Evolutionary conservation across 2,797 vertebrate species (phyloP).

Genomic region (Epinephelus coioides): DNA sequence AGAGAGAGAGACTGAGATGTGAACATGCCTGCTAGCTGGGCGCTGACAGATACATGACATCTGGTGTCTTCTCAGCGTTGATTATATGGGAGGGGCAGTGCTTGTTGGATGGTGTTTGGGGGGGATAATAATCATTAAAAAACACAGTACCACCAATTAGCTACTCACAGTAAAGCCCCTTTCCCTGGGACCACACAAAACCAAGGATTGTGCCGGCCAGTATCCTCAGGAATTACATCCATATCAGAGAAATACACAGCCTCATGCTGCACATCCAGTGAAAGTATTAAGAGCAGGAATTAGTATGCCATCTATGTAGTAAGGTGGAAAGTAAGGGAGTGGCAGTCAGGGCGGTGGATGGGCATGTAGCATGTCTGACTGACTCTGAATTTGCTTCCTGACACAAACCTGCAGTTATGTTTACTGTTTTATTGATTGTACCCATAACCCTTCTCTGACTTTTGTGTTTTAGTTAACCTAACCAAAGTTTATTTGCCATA

Average conservation of each 20-base stretch:
- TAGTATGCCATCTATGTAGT: neutral
- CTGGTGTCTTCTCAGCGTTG: conserved; percentile 21
- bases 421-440: no score
- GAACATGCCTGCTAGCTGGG: conserved; percentile 13
- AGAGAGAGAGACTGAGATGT: neutral
- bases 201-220: neutral
- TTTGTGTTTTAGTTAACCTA: no score
- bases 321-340: neutral
- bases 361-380: no score
- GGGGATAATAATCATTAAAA: conserved; percentile 18
- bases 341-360: no score
- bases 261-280: neutral
- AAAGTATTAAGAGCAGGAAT: neutral
- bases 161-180: neutral
- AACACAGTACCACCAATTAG: neutral
- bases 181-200: neutral
- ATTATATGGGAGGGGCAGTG: conserved; percentile 4
- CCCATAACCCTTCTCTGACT: no score
- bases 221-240: neutral
- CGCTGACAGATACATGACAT: conserved; percentile 24
- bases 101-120: conserved; percentile 2
- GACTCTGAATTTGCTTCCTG: no score
- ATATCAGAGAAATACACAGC: neutral
- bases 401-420: no score
- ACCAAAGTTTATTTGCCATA: no score